A percentile compares a stretch with the other conserved stretches of the same genome.
These are phyloP conservation scores for Diarsia rubi DNA, from an alignment of 2,888 invertebrate genomes.

Conservation along the genomic window DNA sequence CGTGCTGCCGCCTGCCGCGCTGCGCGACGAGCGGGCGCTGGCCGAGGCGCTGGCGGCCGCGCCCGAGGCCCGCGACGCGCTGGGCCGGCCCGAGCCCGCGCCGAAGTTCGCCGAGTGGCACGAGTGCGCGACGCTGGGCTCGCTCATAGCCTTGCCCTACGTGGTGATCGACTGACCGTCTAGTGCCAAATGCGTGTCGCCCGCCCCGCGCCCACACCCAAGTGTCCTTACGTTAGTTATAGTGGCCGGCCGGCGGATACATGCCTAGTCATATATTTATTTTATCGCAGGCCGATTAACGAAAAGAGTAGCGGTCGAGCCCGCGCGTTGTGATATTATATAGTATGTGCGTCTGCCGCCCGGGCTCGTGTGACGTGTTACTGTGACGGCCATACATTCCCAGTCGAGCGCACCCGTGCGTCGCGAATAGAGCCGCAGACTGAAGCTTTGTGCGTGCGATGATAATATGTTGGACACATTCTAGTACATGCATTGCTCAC, in stretches of 20 bases:
- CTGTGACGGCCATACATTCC: slow-evolving; percentile 59
- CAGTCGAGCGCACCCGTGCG: slow-evolving; percentile 34
- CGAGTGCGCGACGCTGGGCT: slow-evolving; percentile 95
- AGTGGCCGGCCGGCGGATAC: slow-evolving; percentile 71
- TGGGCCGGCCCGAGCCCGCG: slow-evolving; percentile 78
- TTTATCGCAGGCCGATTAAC: slow-evolving; percentile 63
- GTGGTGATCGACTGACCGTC: slow-evolving; percentile 96
- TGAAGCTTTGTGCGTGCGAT: slow-evolving; percentile 57
- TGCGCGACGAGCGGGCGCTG: slow-evolving; percentile 47
- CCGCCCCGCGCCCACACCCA: slow-evolving; percentile 71
- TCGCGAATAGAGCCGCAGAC: slow-evolving; percentile 43
- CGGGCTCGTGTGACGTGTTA: slow-evolving; percentile 38
- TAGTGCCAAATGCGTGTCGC: slow-evolving; percentile 62
- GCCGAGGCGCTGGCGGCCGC: slow-evolving; percentile 57
- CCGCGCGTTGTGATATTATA: slow-evolving; percentile 66
- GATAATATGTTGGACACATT: slow-evolving; percentile 53
- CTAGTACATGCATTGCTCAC: slow-evolving; percentile 56
- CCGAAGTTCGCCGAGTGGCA: slow-evolving; percentile 97
- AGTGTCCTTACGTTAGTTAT: slow-evolving; percentile 88
- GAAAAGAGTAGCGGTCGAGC: slow-evolving; percentile 54
- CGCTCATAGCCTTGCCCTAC: slow-evolving; percentile 98
- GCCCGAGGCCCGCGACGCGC: slow-evolving; percentile 67
- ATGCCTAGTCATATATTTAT: slow-evolving; percentile 68
- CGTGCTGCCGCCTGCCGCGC: slow-evolving; percentile 70
- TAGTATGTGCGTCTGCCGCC: slow-evolving; percentile 58